phyloP scores from a whole-genome alignment of 2,888 invertebrate genomes.

The Emmelina monodactyla region DNA sequence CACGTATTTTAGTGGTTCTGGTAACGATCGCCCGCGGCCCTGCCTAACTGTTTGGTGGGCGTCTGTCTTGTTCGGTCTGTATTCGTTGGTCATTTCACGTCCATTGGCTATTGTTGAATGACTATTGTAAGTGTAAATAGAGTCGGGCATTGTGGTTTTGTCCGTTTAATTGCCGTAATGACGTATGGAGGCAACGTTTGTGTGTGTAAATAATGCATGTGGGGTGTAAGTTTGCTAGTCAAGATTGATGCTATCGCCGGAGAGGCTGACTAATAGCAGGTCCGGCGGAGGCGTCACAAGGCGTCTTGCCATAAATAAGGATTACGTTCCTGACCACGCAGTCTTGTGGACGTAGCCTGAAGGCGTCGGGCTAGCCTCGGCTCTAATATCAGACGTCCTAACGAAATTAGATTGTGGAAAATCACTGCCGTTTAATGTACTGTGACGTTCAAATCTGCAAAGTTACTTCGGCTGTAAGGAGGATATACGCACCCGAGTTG shows the following conservation, averaged over 20 bases:
- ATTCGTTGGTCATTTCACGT: slow-evolving; percentile 40
- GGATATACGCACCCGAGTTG: slow-evolving; percentile 23
- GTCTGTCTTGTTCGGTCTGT: slow-evolving; percentile 20
- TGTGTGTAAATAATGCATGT: slow-evolving; percentile 34
- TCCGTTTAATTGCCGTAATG: slow-evolving; percentile 2
- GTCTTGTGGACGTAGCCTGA: slow-evolving; percentile 44
- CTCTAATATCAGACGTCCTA: slow-evolving; percentile 36
- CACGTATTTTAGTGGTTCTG: slow-evolving; percentile 51
- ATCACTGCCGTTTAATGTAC: too few species aligned
- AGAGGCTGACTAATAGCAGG: slow-evolving; percentile 56
- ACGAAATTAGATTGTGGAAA: too few species aligned
- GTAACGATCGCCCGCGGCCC: slow-evolving; percentile 39
- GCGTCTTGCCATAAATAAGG: slow-evolving; percentile 66
- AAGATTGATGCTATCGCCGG: slow-evolving; percentile 52
- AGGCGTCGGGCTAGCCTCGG: background rate
- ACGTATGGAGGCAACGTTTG: slow-evolving; percentile 7
- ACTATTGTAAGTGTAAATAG: slow-evolving; percentile 34
- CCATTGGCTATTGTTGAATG: slow-evolving; percentile 35
- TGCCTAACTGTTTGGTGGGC: slow-evolving; percentile 33
- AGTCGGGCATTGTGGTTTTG: slow-evolving; percentile 23
- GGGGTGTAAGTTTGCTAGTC: slow-evolving; percentile 26
- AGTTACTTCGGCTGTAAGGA: slow-evolving; percentile 3
- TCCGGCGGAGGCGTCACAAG: slow-evolving; percentile 49
- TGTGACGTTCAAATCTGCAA: slow-evolving; percentile 9
- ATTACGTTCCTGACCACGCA: slow-evolving; percentile 54